These are phyloP conservation scores for Acanthopagrus latus DNA, from an alignment of 2,797 vertebrate species.

Conservation along the genomic window DNA sequence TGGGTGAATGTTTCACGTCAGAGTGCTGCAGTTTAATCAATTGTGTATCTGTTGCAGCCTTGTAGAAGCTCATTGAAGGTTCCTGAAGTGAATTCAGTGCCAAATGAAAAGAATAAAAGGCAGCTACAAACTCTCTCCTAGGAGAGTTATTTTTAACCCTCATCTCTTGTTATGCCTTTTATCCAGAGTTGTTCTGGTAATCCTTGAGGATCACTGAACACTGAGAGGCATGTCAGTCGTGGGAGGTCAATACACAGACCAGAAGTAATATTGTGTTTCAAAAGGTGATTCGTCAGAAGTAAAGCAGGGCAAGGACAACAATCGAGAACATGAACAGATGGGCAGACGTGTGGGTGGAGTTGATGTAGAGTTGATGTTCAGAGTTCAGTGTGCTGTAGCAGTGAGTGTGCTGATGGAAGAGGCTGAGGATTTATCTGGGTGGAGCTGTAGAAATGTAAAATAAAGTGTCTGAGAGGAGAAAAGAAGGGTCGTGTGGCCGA, in stretches of 20 bases:
- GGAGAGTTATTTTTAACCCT: not conserved
- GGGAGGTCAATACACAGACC: no score
- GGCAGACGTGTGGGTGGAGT: not conserved
- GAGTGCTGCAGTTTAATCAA: constrained; percentile 1
- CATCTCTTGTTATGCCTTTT: not conserved
- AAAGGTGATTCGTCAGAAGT: not conserved
- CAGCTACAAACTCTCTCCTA: not conserved
- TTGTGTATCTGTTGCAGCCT: not conserved
- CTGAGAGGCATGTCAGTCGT: not conserved
- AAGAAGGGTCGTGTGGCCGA: not conserved
- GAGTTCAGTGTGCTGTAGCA: not conserved
- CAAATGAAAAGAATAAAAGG: not conserved
- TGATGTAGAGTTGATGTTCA: not conserved
- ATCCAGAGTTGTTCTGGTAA: not conserved
- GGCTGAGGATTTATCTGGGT: not conserved
- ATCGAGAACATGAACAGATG: not conserved
- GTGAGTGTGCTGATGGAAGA: not conserved
- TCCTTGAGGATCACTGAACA: not conserved
- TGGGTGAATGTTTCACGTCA: not conserved
- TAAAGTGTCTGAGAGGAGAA: not conserved
- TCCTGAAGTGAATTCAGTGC: not conserved
- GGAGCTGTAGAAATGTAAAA: not conserved
- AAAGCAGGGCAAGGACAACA: not conserved
- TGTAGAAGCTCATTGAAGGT: not conserved
- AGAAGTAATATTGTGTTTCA: no score